phyloP scores from a whole-genome alignment of 2,797 vertebrate species.

The Melanotaenia pygmaea region DNA sequence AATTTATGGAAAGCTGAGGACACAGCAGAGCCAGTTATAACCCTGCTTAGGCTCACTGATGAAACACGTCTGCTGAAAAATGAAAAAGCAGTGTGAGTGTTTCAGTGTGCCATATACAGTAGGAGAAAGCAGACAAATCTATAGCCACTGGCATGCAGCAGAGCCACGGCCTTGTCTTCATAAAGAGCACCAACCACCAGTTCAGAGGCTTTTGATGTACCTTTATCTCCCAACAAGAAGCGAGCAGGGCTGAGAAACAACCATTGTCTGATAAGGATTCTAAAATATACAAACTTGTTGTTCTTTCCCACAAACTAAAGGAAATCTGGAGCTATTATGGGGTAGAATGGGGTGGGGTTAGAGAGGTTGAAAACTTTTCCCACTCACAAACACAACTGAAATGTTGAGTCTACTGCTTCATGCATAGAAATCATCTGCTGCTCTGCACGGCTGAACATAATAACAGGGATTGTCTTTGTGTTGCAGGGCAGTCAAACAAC shows the following conservation, averaged over 20 bases:
- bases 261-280: constrained; percentile 68
- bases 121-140: constrained; percentile 18
- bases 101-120: constrained; percentile 2
- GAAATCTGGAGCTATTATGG: constrained; percentile 60
- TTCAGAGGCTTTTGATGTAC: constrained; percentile 64
- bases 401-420: constrained; percentile 71
- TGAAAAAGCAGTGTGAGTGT: constrained; percentile 24
- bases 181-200: constrained; percentile 36
- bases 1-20: constrained; percentile 46
- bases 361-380: constrained; percentile 43
- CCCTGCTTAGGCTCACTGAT: constrained; percentile 24
- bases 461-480: constrained; percentile 69
- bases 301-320: constrained; percentile 78
- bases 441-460: constrained; percentile 72
- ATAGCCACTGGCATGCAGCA: constrained; percentile 31
- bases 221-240: constrained; percentile 64
- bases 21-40: constrained; percentile 23
- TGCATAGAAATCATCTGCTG: constrained; percentile 65
- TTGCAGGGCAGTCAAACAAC: constrained; percentile 47
- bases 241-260: constrained; percentile 35
- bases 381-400: constrained; percentile 53
- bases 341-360: constrained; percentile 25
- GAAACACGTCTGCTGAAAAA: constrained; percentile 19
- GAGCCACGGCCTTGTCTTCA: constrained; percentile 46
- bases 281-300: constrained; percentile 68